Evolutionary conservation across 2,113 vertebrate species (phyloP).

Genomic region (Misgurnus anguillicaudatus): DNA sequence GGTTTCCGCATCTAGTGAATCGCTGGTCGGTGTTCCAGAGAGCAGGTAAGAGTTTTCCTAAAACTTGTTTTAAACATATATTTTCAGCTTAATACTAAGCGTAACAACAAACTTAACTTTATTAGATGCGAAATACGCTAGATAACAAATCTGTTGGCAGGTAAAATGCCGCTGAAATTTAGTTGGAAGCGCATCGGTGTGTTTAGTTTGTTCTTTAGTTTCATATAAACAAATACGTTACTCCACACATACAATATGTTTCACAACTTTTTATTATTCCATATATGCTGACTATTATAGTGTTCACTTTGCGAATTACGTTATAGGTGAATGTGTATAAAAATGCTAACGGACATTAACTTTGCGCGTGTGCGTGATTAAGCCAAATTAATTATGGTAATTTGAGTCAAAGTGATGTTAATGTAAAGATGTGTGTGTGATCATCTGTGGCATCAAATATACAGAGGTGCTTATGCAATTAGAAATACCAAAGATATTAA

Average conservation of each 20-base stretch:
- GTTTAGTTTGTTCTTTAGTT: neutral
- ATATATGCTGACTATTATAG: neutral
- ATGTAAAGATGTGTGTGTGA: neutral
- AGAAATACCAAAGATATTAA: no score
- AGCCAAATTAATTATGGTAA: no score
- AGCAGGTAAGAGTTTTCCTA: slow-evolving; percentile 59
- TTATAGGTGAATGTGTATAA: no score
- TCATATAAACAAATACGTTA: neutral
- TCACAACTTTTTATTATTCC: neutral
- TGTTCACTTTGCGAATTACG: no score
- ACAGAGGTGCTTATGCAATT: no score
- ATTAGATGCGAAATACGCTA: neutral
- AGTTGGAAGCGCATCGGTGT: neutral
- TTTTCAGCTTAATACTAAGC: neutral
- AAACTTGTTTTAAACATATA: neutral
- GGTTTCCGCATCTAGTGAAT: slow-evolving; percentile 62
- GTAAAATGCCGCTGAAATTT: neutral
- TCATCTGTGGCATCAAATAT: neutral
- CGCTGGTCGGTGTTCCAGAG: slow-evolving; percentile 47
- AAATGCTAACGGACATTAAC: no score
- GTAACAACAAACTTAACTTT: neutral
- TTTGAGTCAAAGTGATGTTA: neutral
- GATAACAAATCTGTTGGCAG: no score
- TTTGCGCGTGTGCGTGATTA: no score
- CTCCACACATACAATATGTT: neutral